These are phyloP conservation scores for Ichneumoninae sp. DNA, from an alignment of 2,888 invertebrate genomes.

Conservation along the genomic window DNA sequence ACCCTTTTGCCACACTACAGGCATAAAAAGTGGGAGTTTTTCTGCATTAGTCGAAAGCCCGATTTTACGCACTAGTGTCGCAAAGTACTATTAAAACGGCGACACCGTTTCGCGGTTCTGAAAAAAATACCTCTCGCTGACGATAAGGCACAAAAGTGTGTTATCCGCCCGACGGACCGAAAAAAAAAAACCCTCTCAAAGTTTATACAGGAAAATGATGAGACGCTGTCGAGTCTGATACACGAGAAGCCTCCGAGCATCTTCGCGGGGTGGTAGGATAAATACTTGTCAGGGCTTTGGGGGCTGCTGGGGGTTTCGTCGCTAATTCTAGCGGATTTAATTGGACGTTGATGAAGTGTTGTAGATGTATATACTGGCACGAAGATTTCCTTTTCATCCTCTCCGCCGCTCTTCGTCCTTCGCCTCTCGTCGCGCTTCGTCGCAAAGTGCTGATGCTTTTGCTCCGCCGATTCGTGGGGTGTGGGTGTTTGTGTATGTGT, in stretches of 20 bases:
- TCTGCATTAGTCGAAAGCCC: no score
- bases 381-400: constrained; percentile 34
- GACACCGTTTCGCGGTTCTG: not conserved
- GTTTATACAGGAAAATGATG: constrained; percentile 32
- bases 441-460: constrained; percentile 64
- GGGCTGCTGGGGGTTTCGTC: constrained; percentile 40
- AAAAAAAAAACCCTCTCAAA: not conserved
- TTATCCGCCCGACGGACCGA: not conserved
- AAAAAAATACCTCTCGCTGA: not conserved
- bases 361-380: constrained; percentile 48
- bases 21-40: no score
- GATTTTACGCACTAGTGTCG: no score
- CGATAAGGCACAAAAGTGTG: not conserved
- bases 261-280: constrained; percentile 22
- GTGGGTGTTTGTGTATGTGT: constrained; percentile 16
- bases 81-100: no score
- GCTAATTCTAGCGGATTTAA: constrained; percentile 68
- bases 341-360: constrained; percentile 68
- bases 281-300: constrained; percentile 16
- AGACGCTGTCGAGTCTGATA: constrained; percentile 33
- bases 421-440: not conserved
- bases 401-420: constrained; percentile 20
- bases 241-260: constrained; percentile 35
- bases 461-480: constrained; percentile 28
- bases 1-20: no score